A percentile compares a stretch with the other conserved stretches of the same genome.
These are phyloP conservation scores for Chironomus tepperi DNA, from an alignment of 1,140 invertebrate genomes.

Conservation along the genomic window DNA sequence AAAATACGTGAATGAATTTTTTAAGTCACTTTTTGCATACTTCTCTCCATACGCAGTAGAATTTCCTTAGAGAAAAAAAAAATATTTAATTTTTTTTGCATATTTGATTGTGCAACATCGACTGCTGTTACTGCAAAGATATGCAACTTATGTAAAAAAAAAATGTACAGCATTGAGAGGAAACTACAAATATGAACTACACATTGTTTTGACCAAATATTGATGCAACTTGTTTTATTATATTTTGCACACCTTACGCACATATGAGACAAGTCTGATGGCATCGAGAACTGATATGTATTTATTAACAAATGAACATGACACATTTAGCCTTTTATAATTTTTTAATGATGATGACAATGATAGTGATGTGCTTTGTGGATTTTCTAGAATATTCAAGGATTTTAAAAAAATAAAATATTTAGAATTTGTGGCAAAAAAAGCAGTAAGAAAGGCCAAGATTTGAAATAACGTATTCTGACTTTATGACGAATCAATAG, in stretches of 20 bases:
- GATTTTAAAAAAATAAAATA: no score
- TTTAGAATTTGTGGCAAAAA: no score
- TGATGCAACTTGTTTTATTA: conserved; percentile 4
- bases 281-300: not conserved
- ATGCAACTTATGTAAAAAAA: no score
- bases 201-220: conserved; percentile 7
- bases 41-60: conserved; percentile 1
- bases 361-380: no score
- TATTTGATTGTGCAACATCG: not conserved
- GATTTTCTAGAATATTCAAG: no score
- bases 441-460: no score
- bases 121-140: not conserved
- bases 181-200: not conserved
- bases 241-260: conserved; percentile 11
- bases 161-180: no score
- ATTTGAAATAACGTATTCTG: no score
- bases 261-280: not conserved
- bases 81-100: not conserved
- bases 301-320: conserved; percentile 14
- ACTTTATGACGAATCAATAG: no score
- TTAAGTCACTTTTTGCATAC: not conserved
- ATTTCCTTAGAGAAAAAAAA: conserved; percentile 3
- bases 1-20: conserved; percentile 12
- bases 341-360: no score
- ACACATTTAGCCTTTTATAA: not conserved